Evolutionary conservation across 64 coral and sea anemone genomes (phyloP).

Genomic region (Pocillopora verrucosa): DNA sequence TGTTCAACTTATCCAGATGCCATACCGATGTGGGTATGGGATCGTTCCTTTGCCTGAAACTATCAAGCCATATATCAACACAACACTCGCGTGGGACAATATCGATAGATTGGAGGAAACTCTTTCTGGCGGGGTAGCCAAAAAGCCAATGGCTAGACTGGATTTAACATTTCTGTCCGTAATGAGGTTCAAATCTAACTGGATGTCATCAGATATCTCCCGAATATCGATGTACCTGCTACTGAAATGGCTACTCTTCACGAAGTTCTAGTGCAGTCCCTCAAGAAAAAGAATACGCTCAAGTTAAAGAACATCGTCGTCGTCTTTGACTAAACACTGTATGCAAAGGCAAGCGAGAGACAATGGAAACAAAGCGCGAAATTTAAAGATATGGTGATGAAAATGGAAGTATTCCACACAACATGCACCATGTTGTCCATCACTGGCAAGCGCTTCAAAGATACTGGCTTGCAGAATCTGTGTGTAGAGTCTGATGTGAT

Average conservation of each 20-base stretch:
- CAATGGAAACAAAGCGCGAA: conserved; percentile 54
- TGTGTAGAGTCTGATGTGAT: conserved; percentile 52
- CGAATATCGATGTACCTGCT: conserved; percentile 1
- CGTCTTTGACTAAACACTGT: conserved; percentile 54
- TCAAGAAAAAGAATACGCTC: conserved; percentile 39
- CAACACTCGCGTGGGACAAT: no score
- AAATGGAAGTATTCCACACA: conserved; percentile 61
- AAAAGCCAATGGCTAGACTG: no score
- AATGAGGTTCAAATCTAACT: no score
- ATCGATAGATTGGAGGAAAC: no score
- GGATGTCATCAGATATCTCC: conserved; percentile 45
- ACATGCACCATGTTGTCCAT: conserved; percentile 39
- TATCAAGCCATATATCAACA: no score
- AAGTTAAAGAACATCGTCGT: conserved; percentile 28
- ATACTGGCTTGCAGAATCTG: conserved; percentile 50
- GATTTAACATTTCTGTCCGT: no score
- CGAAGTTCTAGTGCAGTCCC: conserved; percentile 15
- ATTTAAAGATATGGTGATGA: conserved; percentile 45
- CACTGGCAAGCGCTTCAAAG: conserved; percentile 69
- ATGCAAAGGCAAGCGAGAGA: conserved; percentile 45
- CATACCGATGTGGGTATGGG: no score
- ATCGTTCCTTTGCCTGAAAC: no score
- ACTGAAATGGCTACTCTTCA: conserved; percentile 40
- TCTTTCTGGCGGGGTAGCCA: no score
- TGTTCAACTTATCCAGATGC: no score